Percentiles rank a stretch among this genome's conserved stretches.
Evolutionary conservation across 2,113 vertebrate genomes (phyloP).

Genomic region (Phaethon lepturus): DNA sequence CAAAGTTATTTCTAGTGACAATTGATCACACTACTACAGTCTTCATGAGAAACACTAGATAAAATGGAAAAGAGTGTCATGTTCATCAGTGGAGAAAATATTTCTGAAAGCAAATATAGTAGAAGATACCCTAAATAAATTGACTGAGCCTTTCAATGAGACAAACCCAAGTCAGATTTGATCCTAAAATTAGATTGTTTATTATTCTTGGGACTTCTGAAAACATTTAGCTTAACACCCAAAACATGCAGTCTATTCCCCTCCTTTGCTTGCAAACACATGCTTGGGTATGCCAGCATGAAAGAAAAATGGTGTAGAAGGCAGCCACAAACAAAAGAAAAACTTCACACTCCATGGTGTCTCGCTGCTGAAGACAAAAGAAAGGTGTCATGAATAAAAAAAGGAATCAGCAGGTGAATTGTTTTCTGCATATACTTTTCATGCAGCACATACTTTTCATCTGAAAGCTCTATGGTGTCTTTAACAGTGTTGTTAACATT

Average conservation of each 20-base stretch:
- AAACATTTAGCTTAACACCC: neutral
- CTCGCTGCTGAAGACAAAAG: neutral
- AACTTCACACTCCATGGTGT: neutral
- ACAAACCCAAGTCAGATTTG: neutral
- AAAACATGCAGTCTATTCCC: neutral
- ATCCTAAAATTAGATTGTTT: neutral
- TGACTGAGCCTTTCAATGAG: neutral
- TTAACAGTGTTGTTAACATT: neutral
- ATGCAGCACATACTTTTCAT: neutral
- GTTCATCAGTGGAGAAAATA: slow-evolving; percentile 48
- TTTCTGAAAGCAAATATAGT: slow-evolving; percentile 39
- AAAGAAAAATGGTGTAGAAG: neutral
- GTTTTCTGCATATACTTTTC: neutral
- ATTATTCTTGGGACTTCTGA: neutral
- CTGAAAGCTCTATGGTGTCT: neutral
- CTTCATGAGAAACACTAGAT: slow-evolving; percentile 39
- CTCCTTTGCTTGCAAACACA: neutral
- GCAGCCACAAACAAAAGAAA: neutral
- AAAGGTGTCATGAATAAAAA: neutral
- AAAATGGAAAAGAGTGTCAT: slow-evolving; percentile 11
- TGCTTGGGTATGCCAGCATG: neutral
- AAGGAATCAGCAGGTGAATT: neutral
- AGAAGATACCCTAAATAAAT: slow-evolving; percentile 14
- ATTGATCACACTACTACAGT: slow-evolving; percentile 61
- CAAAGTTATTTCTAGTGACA: slow-evolving; percentile 67